A percentile compares a stretch with the other conserved stretches of the same genome.
Evolutionary conservation across 2,888 invertebrate species (phyloP).

Genomic region (Platycheirus albimanus): DNA sequence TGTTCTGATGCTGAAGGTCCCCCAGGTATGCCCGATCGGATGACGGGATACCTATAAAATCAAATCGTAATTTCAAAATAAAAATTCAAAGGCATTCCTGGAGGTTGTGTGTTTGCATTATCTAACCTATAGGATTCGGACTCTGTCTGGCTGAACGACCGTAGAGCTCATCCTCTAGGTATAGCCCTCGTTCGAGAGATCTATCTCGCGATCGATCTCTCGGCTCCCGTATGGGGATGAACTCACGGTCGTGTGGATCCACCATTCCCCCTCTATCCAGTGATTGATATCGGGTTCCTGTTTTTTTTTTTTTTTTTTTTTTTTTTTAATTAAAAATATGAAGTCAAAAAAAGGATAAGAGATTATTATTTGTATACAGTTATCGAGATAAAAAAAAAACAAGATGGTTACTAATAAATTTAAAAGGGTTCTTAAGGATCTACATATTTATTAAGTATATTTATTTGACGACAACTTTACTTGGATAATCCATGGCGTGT

Average conservation of each 20-base stretch:
- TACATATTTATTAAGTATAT: neutral
- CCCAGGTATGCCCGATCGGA: slow-evolving; percentile 88
- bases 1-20: slow-evolving; percentile 96
- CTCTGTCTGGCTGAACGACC: slow-evolving; percentile 88
- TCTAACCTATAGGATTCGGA: slow-evolving; percentile 85
- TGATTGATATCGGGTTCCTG: slow-evolving; percentile 86
- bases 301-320: too few species aligned
- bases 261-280: slow-evolving; percentile 88
- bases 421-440: neutral
- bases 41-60: slow-evolving; percentile 81
- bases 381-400: too few species aligned
- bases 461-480: slow-evolving; percentile 78
- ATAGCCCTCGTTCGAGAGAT: slow-evolving; percentile 87
- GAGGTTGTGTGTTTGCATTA: neutral
- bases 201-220: slow-evolving; percentile 87
- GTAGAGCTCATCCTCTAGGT: slow-evolving; percentile 88
- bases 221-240: slow-evolving; percentile 92
- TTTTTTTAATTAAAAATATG: too few species aligned
- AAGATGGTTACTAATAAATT: too few species aligned
- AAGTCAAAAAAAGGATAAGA: too few species aligned
- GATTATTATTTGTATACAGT: too few species aligned
- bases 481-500: slow-evolving; percentile 85
- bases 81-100: slow-evolving; percentile 20
- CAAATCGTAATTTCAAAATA: neutral
- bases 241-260: slow-evolving; percentile 91